Evolutionary conservation across 2,113 vertebrate genomes (phyloP).

Genomic region (Paedocypris sp.): DNA sequence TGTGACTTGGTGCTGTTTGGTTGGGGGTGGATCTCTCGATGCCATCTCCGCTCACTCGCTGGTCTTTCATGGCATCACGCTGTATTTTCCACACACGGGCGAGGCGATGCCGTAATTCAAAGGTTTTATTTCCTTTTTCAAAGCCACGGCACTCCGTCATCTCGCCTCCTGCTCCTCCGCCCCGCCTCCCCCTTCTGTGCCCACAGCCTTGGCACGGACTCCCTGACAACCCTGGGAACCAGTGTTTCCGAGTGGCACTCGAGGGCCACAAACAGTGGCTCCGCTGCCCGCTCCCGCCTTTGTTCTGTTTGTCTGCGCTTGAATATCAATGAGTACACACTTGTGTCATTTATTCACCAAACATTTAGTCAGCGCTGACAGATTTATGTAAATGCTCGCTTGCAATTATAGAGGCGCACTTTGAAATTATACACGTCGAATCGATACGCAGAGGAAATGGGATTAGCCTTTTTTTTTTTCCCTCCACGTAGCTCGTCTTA

Average conservation of each 20-base stretch:
- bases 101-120: too few relatives aligned
- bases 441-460: constrained; percentile 5
- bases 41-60: background rate
- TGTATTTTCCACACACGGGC: background rate
- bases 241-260: constrained; percentile 41
- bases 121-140: background rate
- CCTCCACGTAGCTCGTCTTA: constrained; percentile 1
- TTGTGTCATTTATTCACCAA: constrained; percentile 39
- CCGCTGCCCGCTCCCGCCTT: constrained; percentile 31
- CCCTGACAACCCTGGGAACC: constrained; percentile 46
- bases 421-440: constrained; percentile 6
- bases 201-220: constrained; percentile 33
- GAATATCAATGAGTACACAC: constrained; percentile 39
- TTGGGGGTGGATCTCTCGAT: constrained; percentile 51
- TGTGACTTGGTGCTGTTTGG: constrained; percentile 31
- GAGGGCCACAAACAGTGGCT: constrained; percentile 41
- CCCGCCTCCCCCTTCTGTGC: constrained; percentile 24
- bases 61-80: too few relatives aligned
- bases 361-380: constrained; percentile 31
- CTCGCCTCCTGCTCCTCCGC: background rate
- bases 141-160: background rate
- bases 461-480: constrained; percentile 27
- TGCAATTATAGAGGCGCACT: background rate
- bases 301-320: constrained; percentile 39
- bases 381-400: constrained; percentile 36